These are phyloP conservation scores for Forbesichthys agassizii DNA, from an alignment of 2,113 vertebrate species.

Conservation along the genomic window DNA sequence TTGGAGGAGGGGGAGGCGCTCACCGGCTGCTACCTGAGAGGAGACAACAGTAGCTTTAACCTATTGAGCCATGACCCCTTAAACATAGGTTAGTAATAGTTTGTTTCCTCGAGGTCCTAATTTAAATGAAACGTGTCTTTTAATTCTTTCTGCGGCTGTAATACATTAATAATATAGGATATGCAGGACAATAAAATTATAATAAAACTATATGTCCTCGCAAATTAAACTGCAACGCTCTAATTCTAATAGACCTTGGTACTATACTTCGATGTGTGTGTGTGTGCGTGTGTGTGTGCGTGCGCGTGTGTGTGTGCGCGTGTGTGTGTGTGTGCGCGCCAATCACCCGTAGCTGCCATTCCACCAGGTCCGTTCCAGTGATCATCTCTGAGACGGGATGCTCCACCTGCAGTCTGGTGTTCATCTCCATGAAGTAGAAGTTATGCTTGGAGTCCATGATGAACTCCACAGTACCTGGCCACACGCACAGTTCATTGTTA, in stretches of 20 bases:
- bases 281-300: too few relatives aligned
- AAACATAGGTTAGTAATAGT: neutral
- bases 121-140: too few relatives aligned
- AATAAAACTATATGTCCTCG: too few relatives aligned
- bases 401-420: conserved; percentile 96
- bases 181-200: too few relatives aligned
- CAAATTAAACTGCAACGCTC: too few relatives aligned
- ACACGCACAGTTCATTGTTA: neutral
- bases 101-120: too few relatives aligned
- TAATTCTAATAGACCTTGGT: too few relatives aligned
- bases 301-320: neutral
- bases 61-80: neutral
- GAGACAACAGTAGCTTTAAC: neutral
- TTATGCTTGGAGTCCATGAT: conserved; percentile 96
- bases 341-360: conserved; percentile 95
- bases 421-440: conserved; percentile 99
- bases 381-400: conserved; percentile 97
- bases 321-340: too few relatives aligned
- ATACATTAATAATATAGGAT: too few relatives aligned
- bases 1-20: conserved; percentile 90
- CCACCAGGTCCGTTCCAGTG: conserved; percentile 96
- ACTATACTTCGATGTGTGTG: too few relatives aligned
- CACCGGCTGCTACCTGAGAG: conserved; percentile 91
- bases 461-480: conserved; percentile 95
- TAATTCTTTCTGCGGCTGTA: too few relatives aligned